Conservation (phyloP, 2,113 vertebrate genomes). For the Takifugu flavidus region DNA sequence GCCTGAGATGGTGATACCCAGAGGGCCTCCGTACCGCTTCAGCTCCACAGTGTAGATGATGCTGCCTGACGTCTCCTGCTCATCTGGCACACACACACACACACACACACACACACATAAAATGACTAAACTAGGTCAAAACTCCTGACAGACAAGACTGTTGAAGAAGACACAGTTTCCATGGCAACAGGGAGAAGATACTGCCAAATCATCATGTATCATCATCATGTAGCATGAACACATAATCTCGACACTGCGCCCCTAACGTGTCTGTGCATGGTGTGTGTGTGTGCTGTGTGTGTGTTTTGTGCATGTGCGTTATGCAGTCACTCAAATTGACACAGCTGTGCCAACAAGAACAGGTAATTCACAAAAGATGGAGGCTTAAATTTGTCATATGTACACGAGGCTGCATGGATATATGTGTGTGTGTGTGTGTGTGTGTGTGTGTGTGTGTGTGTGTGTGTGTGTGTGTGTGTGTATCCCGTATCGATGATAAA, state of each 20-base stretch:
- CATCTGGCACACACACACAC: conserved; percentile 77
- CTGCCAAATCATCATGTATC: conserved; percentile 11
- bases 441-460: too few relatives aligned
- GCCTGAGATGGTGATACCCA: conserved; percentile 98
- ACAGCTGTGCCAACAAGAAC: too few relatives aligned
- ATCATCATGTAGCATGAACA: conserved; percentile 20
- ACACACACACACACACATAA: conserved; percentile 19
- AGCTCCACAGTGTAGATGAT: conserved; percentile 99
- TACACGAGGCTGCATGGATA: too few relatives aligned
- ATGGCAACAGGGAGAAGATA: conserved; percentile 48
- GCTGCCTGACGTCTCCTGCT: conserved; percentile 92
- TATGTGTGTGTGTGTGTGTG: too few relatives aligned
- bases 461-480: too few relatives aligned
- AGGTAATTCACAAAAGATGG: background rate
- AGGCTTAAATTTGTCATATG: background rate
- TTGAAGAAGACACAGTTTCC: conserved; percentile 50
- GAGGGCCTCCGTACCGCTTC: conserved; percentile 92
- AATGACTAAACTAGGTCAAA: conserved; percentile 55
- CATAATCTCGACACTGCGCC: conserved; percentile 1
- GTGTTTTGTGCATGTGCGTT: background rate
- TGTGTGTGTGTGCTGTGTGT: background rate
- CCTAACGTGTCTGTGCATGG: background rate
- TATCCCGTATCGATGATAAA: too few relatives aligned
- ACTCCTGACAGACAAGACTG: conserved; percentile 25
- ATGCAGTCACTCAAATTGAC: background rate